Evolutionary conservation across 2,888 invertebrate species (phyloP), one percentile per base, ranked within the genome.

Genomic region (Dicyrtomina minuta): DNA sequence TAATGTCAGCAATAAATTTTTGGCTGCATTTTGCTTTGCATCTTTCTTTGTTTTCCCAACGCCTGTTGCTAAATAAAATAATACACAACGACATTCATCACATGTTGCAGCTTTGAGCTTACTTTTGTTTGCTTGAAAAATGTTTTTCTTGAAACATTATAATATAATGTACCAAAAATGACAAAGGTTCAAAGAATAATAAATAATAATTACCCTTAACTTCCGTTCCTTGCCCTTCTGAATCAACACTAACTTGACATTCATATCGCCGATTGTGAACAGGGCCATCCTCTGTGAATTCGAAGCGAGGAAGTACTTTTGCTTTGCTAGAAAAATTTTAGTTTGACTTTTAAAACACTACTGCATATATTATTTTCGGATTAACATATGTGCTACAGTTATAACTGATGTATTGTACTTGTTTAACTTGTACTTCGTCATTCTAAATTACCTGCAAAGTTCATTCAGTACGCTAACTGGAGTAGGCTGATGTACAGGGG

Each of bases 21-120:
- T 76, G 0, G 78, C 75, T 22, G 78, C 76, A 44, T 75, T 74
- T 27, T 76, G 76, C 51, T 74, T 74, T 5, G 78, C 76, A 59
- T 76, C 76, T 44, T 78, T 78, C 49, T 76, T 76, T 13, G 70
- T 75, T 61, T 70, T 68, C 20, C 74, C 77, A 33, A 49, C 27
- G 22, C 72, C 75, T 27, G 44, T 70, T 15, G 74, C 76, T 76
- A 39, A 41, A 56, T 43, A 58, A 69, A 44, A n/a, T 22, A 15
- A 60, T 41, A 39, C 2, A 12, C 17, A 33, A 33, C 33, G 33
- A 55, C 20, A 10, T 60, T 13, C 22, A 60, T 17, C 10, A 33
- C 41, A 13, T 41, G 17, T 58, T 58, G n/a, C 27, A 58, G 12
- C 8, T 24, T 13, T 20, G 12, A 10, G 58, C 8, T 58, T 12